Evolutionary conservation across 2,797 vertebrate genomes (phyloP).

Genomic region (Limosa lapponica): DNA sequence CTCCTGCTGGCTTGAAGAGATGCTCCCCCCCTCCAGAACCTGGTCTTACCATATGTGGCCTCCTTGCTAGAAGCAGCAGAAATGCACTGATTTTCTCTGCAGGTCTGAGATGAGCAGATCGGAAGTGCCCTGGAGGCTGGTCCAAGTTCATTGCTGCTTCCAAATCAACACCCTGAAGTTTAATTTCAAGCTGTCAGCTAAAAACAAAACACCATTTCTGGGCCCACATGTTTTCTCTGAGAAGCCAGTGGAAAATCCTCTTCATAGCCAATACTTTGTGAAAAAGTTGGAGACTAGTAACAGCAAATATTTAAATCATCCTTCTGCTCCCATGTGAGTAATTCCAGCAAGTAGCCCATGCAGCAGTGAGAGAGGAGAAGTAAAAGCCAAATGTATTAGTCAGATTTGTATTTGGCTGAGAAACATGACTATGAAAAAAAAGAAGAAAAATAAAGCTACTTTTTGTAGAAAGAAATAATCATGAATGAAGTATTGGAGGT

Average conservation of each 20-base stretch:
- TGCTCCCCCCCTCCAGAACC: neutral
- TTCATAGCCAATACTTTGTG: neutral
- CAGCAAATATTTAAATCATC: neutral
- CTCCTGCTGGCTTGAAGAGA: neutral
- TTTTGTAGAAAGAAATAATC: neutral
- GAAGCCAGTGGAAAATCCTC: neutral
- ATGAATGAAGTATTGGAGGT: neutral
- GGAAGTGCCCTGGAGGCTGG: neutral
- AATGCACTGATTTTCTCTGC: neutral
- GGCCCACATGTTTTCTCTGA: neutral
- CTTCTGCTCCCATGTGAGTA: accelerated
- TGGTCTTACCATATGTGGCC: neutral
- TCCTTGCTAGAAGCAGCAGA: neutral
- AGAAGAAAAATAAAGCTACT: neutral
- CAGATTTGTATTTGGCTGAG: neutral
- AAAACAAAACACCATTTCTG: neutral
- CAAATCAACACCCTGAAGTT: neutral
- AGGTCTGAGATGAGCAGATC: neutral
- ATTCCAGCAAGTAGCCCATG: neutral
- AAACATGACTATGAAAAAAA: neutral
- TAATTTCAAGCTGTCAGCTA: neutral
- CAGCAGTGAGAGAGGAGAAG: neutral
- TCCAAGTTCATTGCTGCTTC: neutral
- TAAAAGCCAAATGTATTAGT: neutral
- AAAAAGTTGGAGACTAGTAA: neutral